phyloP scores from a whole-genome alignment of 2,113 vertebrate species.

The Phasianus colchicus region DNA sequence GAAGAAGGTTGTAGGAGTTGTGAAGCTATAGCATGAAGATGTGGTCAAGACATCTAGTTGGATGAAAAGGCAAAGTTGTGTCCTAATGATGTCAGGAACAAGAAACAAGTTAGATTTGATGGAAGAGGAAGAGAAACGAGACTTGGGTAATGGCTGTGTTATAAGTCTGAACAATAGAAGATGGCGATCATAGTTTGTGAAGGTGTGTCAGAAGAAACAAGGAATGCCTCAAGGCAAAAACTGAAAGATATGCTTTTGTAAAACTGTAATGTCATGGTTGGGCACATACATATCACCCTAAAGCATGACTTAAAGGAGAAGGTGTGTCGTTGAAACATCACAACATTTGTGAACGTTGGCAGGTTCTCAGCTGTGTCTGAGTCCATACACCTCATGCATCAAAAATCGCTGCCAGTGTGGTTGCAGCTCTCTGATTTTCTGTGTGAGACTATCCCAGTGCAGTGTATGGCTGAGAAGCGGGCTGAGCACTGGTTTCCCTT shows the following conservation, averaged over 20 bases:
- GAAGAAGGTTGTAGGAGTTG: neutral
- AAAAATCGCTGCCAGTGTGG: neutral
- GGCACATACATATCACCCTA: too few species aligned
- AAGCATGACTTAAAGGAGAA: too few species aligned
- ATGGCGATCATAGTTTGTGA: neutral
- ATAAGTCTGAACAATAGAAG: neutral
- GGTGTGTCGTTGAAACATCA: neutral
- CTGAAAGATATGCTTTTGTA: neutral
- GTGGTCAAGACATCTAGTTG: neutral
- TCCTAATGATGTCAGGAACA: neutral
- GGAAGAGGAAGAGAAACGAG: neutral
- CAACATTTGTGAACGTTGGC: neutral
- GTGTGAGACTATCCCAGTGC: neutral
- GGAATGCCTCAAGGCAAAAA: neutral
- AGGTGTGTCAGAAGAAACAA: neutral
- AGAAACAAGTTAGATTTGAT: neutral
- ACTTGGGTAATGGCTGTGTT: neutral
- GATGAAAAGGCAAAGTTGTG: neutral
- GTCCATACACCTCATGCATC: neutral
- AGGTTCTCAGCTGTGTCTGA: neutral
- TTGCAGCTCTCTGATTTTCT: neutral
- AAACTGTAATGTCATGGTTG: neutral
- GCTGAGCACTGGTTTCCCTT: neutral
- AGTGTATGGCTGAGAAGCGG: neutral
- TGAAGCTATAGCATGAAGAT: neutral